Conservation (phyloP, 2,888 invertebrate species). For the Cancer borealis region DNA sequence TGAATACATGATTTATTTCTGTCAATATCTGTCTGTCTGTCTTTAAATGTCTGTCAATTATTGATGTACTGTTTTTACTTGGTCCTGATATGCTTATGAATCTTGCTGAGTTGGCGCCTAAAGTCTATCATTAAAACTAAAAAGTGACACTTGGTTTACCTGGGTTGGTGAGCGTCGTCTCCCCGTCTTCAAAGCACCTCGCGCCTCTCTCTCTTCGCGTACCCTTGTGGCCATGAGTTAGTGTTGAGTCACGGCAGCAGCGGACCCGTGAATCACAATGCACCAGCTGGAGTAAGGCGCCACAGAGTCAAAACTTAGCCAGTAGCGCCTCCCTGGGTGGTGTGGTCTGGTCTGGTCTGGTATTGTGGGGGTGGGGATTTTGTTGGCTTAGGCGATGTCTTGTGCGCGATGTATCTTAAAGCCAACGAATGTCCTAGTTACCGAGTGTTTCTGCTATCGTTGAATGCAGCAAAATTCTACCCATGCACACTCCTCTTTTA, state of each 20-base stretch:
- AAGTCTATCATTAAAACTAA: not conserved
- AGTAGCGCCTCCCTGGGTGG: not conserved
- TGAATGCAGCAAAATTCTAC: too few species aligned
- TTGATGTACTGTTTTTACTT: too few species aligned
- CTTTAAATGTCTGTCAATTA: too few species aligned
- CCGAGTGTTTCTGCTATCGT: too few species aligned
- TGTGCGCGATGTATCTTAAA: too few species aligned
- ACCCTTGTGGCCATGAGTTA: not conserved
- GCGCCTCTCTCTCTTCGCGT: not conserved
- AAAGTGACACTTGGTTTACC: not conserved
- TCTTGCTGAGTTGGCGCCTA: too few species aligned
- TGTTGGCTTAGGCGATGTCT: not conserved
- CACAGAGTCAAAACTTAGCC: not conserved
- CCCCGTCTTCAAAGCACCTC: not conserved
- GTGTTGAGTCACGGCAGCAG: constrained; percentile 11
- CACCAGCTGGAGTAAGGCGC: not conserved
- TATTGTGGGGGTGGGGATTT: not conserved
- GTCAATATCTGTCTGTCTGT: too few species aligned
- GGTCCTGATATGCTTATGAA: too few species aligned
- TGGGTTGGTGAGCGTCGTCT: not conserved
- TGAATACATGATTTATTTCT: too few species aligned
- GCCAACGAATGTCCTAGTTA: too few species aligned
- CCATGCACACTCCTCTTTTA: too few species aligned
- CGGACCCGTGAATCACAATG: constrained; percentile 1
- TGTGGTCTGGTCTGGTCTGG: too few species aligned